Conservation (phyloP, 2,888 invertebrate genomes). For the Sinopyrophorus schimmeli region DNA sequence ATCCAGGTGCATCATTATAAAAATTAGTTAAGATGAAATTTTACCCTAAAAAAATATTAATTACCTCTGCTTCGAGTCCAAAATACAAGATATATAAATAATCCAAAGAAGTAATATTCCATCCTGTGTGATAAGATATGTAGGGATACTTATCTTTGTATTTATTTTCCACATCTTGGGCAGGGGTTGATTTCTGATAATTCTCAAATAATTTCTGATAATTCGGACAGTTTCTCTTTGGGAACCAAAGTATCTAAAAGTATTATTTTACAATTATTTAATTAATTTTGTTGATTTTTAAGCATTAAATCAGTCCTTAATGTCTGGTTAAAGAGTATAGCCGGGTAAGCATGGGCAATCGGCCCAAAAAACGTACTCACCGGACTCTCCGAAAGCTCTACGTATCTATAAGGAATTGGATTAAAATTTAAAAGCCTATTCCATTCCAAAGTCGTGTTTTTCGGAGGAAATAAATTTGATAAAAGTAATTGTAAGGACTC, state of each 20-base stretch:
- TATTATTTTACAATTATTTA: too few relatives aligned
- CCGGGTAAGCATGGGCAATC: background rate
- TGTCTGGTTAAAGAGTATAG: too few relatives aligned
- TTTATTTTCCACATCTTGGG: background rate
- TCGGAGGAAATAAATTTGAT: slow-evolving; percentile 70
- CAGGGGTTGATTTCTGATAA: too few relatives aligned
- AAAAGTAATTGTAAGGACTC: slow-evolving; percentile 70
- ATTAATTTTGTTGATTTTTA: too few relatives aligned
- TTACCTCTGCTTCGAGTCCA: background rate
- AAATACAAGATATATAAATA: slow-evolving; percentile 2
- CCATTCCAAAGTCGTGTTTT: slow-evolving; percentile 58
- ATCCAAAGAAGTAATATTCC: background rate
- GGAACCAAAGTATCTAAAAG: too few relatives aligned
- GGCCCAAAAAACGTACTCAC: slow-evolving; percentile 29
- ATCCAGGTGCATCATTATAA: too few relatives aligned
- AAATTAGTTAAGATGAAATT: too few relatives aligned
- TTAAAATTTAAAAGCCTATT: slow-evolving; percentile 67
- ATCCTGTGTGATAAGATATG: slow-evolving; percentile 4
- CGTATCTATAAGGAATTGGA: slow-evolving; percentile 72
- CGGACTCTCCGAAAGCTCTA: slow-evolving; percentile 50
- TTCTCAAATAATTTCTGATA: too few relatives aligned
- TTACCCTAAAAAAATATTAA: too few relatives aligned
- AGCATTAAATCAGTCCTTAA: too few relatives aligned
- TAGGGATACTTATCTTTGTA: background rate
- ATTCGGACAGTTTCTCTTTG: too few relatives aligned